Conservation (phyloP, 2,888 invertebrate species). For the Xanthorhoe designata region DNA sequence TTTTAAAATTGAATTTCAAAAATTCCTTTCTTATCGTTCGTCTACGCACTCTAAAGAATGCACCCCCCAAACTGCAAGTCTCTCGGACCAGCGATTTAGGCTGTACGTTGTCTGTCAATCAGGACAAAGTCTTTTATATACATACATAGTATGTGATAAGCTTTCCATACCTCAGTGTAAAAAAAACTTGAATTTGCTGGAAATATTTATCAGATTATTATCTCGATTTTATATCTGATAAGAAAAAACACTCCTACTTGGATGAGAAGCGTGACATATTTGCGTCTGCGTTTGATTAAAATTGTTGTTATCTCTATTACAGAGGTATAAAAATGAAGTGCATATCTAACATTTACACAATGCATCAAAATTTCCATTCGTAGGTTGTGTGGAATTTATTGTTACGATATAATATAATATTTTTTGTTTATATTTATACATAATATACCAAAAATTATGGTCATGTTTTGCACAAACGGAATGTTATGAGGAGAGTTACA, state of each 20-base stretch:
- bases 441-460: too few species aligned
- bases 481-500: conserved; percentile 26
- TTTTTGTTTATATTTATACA: too few species aligned
- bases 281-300: conserved; percentile 59
- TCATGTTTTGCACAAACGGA: conserved; percentile 27
- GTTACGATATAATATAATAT: conserved; percentile 16
- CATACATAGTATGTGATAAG: too few species aligned
- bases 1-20: too few species aligned
- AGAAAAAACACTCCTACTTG: conserved; percentile 70
- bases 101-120: too few species aligned
- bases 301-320: conserved; percentile 60
- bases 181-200: conserved; percentile 49
- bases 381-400: conserved; percentile 25
- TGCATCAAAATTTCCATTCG: conserved; percentile 36
- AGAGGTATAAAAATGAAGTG: conserved; percentile 52
- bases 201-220: conserved; percentile 73
- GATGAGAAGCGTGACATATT: conserved; percentile 71
- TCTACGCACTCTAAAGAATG: too few species aligned
- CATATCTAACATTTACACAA: conserved; percentile 46
- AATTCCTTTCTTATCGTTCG: too few species aligned
- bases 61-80: too few species aligned
- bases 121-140: too few species aligned
- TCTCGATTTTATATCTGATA: conserved; percentile 67
- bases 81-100: too few species aligned
- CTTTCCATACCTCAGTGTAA: too few species aligned